Percentiles rank a stretch among this genome's conserved stretches.
Evolutionary conservation across 2,888 invertebrate genomes (phyloP).

Genomic region (Panzeria rudis): DNA sequence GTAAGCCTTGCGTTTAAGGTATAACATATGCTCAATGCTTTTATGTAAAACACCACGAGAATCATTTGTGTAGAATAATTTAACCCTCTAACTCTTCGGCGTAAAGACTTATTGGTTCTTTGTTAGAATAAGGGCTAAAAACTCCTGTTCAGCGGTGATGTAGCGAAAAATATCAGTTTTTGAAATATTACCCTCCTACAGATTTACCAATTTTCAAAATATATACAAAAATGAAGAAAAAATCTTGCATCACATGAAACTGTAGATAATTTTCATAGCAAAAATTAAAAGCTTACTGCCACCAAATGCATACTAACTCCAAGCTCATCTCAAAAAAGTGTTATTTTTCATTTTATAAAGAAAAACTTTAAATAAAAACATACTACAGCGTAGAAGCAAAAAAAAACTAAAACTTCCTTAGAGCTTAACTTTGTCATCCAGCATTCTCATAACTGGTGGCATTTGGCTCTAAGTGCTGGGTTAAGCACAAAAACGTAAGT

Average conservation of each 20-base stretch:
- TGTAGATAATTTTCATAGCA: neutral
- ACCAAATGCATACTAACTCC: neutral
- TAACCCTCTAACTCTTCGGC: too few relatives aligned
- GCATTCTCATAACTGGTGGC: constrained; percentile 61
- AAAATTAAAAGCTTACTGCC: neutral
- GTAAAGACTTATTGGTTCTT: too few relatives aligned
- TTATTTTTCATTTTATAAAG: neutral
- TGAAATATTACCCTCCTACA: too few relatives aligned
- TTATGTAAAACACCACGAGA: too few relatives aligned
- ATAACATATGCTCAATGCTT: too few relatives aligned
- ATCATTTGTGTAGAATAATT: too few relatives aligned
- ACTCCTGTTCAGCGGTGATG: too few relatives aligned
- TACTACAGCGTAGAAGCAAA: neutral
- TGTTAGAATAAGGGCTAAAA: too few relatives aligned
- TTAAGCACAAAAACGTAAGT: constrained; percentile 19
- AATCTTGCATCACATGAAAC: neutral
- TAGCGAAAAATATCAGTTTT: too few relatives aligned
- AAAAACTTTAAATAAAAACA: neutral
- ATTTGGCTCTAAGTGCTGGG: constrained; percentile 53
- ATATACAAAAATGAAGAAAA: too few relatives aligned
- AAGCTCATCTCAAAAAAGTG: neutral
- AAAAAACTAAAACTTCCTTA: constrained; percentile 2
- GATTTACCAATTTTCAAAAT: too few relatives aligned
- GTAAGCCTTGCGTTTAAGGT: too few relatives aligned
- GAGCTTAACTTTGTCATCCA: constrained; percentile 47